Evolutionary conservation across 2,888 invertebrate genomes (phyloP), one percentile per base, ranked within the genome.

Genomic region (Rhimphoctona megacephalus): DNA sequence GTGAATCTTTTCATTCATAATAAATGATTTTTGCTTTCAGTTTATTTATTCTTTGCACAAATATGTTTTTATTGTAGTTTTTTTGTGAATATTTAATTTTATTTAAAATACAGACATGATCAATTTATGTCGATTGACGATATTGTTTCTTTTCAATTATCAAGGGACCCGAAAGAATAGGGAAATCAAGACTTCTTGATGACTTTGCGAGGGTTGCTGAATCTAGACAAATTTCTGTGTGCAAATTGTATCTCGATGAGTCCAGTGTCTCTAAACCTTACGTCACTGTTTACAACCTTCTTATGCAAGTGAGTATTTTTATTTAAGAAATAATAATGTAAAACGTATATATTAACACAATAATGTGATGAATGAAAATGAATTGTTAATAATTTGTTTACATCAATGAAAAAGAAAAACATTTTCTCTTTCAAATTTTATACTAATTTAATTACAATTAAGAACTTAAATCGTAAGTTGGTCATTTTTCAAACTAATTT

Each of bases 171-270:
- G 67, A 73, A 54, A 73, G 83, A 67, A 77, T 95, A 19, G 96
- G 96, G 2, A 96, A 96, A 92, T 95, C 95, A 33, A 94, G 95
- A 87, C 90, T 96, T 67, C 91, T 96, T 82, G 95, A 96, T 52
- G 86, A 84, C 64, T 54, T 84, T 17, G 67, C 57, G n/a, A 64
- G 81, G 9, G 89, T 90, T n/a, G 92, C 91, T 8, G 88, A 87
- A 46, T 87, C 86, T 9, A 88, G 89, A 46, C 88, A 92, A 49
- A 85, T 92, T 69, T 88, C 64, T 14, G 57, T 88, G 1, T 36
- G 90, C 6, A 87, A 81, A n/a, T 57, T 92, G 22, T 22, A 85
- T 1, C 81, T 92, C 67, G 89, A 89, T 77, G 43, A 81, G 9
- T 88, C 88, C 11, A 88, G 88, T 25, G 57, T 67, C 5, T 74